Evolutionary conservation across 2,888 invertebrate genomes (phyloP), one percentile per base, ranked within the genome.

Genomic region (Helleia helle): DNA sequence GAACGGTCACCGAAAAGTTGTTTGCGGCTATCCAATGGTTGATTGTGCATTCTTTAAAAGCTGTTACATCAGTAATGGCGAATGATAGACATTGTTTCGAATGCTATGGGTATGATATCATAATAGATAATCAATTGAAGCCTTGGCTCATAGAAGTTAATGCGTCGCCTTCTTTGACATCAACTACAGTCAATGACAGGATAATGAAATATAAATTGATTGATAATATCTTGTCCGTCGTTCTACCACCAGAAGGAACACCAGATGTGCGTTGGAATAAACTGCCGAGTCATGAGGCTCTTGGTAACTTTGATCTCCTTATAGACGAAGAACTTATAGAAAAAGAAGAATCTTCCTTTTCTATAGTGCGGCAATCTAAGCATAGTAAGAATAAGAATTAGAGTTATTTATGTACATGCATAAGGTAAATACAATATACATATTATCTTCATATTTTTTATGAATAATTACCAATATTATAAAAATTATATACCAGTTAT

Each of bases 61-160:
- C 97, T 3, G 97, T 97, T 3, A 92, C 95, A 0, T 95, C 96
- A 0, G 94, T 96, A 4, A 96, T 98, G 89, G 93, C 95, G 0
- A 96, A 94, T 56, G 97, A 97, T 75, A 86, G 95, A 27, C 95
- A 96, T 67, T 96, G 95, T 64, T 96, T 94, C 61, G 96, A 96
- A 74, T 96, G 96, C 62, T 98, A 97, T 59, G 97, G 97, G 38
- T 97, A 95, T 62, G 97, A 97, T 65, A 96, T 97, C 40, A 97
- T 97, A 52, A 96, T 97, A 53, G 97, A 97, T 68, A 93, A 95
- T 61, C 91, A 90, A 57, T 75, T 97, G 14, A 98, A 97, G 69
- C 97, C 97, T 0, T 98, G 96, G 96, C 83, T 96, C 4, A 93
- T 96, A 34, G 96, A 96, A 81, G 95, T 95, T 96, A 97, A 0